A percentile compares a stretch with the other conserved stretches of the same genome.
These are phyloP conservation scores for Alviniconcha marisindica DNA, from an alignment of 1,140 invertebrate genomes.

Conservation along the genomic window DNA sequence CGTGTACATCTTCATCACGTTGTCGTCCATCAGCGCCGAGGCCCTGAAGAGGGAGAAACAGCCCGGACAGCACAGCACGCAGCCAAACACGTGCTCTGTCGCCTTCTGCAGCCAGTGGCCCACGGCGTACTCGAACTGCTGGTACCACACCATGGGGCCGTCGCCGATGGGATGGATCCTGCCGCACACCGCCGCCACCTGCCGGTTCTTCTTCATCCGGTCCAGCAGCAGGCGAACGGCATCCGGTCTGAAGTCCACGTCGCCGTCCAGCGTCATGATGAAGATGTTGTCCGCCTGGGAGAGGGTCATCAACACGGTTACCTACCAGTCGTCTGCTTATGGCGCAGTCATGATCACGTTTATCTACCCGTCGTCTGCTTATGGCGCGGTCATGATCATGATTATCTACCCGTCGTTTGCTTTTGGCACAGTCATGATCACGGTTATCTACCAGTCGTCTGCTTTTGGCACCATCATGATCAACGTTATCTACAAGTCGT, in stretches of 20 bases:
- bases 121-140: constrained; percentile 82
- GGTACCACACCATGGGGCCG: constrained; percentile 81
- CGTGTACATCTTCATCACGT: constrained; percentile 64
- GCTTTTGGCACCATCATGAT: no score
- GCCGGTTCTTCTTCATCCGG: constrained; percentile 79
- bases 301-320: no score
- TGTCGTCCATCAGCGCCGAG: constrained; percentile 69
- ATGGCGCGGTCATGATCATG: no score
- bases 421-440: no score
- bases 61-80: constrained; percentile 80
- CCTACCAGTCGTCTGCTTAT: no score
- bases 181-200: constrained; percentile 80
- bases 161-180: constrained; percentile 81
- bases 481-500: no score
- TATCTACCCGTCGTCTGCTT: no score
- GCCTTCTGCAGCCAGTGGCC: constrained; percentile 83
- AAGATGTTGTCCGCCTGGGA: constrained; percentile 94
- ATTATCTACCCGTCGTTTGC: no score
- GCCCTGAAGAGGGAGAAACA: constrained; percentile 46
- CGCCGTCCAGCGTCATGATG: constrained; percentile 91
- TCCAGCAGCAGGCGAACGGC: constrained; percentile 78
- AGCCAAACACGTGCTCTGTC: constrained; percentile 81
- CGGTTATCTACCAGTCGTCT: no score
- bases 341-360: no score
- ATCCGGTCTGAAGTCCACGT: constrained; percentile 79